A percentile compares a stretch with the other conserved stretches of the same genome.
phyloP scores from a whole-genome alignment of 2,797 vertebrate genomes.

The Paedocypris micromegethes region DNA sequence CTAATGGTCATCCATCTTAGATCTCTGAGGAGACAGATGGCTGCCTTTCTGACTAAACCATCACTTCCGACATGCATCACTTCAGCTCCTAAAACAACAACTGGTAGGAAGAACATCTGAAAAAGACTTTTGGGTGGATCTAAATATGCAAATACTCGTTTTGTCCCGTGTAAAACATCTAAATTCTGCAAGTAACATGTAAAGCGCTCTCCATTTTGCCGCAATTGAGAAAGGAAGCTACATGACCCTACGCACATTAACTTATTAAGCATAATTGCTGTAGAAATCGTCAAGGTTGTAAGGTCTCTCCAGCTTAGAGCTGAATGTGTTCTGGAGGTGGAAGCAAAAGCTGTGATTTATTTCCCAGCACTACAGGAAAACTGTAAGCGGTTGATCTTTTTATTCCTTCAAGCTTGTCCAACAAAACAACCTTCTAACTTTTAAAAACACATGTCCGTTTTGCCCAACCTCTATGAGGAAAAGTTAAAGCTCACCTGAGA shows the following conservation, averaged over 20 bases:
- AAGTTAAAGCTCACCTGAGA: conserved; percentile 57
- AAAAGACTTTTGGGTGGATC: too few relatives aligned
- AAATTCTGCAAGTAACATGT: too few relatives aligned
- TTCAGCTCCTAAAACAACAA: neutral
- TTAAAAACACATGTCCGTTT: neutral
- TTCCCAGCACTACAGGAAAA: neutral
- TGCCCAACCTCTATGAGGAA: conserved; percentile 49
- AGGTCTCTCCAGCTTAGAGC: too few relatives aligned
- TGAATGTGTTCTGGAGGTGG: neutral
- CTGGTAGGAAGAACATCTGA: neutral
- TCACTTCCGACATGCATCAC: conserved; percentile 2
- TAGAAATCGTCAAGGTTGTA: too few relatives aligned
- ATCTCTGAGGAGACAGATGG: conserved; percentile 30
- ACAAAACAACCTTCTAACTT: conserved; percentile 1
- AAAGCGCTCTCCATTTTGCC: too few relatives aligned
- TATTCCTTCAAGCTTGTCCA: neutral
- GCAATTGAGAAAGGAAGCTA: too few relatives aligned
- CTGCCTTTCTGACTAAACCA: conserved; percentile 13
- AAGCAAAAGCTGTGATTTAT: neutral
- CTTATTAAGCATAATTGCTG: too few relatives aligned
- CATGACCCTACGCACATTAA: too few relatives aligned
- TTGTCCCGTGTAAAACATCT: too few relatives aligned
- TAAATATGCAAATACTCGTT: too few relatives aligned
- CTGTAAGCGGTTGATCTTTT: neutral
- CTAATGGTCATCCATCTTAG: conserved; percentile 50